Base-by-base conservation (phyloP, 2,113 vertebrate species). In the Cololabis saira region DNA sequence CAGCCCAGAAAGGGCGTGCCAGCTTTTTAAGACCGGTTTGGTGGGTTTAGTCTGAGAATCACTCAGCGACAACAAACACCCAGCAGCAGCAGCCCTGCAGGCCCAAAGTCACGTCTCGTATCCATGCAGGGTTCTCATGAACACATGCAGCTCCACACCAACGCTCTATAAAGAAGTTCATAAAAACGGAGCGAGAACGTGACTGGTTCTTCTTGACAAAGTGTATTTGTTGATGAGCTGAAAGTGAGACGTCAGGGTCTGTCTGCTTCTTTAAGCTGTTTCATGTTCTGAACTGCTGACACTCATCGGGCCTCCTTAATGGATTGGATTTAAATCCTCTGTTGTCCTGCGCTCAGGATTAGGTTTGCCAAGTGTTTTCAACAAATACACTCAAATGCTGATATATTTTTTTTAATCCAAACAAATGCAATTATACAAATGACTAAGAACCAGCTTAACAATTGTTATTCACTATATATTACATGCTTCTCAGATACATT, bases 361-460 rank as follows among this genome's bases (percentile, higher is more conserved):
- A 37, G 33, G 33, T 44, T n/a, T 44, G 5, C 40, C 6, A 55
- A 55, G 1, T 3, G 5, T 18, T 55, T 11, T 18, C 30, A 51
- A 19, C 21, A 24, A 55, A 37, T 12, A 19, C 43, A 48, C 61
- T 63, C 57, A 83, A 80, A 82, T 49, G 44, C 56, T 58, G 30
- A 44, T 73, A 73, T 75, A 27, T 78, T 75, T 82, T 75, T 82
- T 92, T 93, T 87, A 74, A 90, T 93, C 83, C 84, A 84, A 92
- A 90, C 78, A 78, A 82, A 90, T 91, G 89, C 92, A 94, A 93
- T 93, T 91, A 92, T 96, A 96, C 93, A 97, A 97, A 96, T 91
- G 65, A 95, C 95, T 95, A 95, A 96, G 96, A 96, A 97, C 95
- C 95, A 95, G 95, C 94, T 98, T 96, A 95, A 95, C 93, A 95